Conservation (phyloP, 30 jellyfish, hydroid and myxozoan genomes). For the Chrysaora quinquecirrha region DNA sequence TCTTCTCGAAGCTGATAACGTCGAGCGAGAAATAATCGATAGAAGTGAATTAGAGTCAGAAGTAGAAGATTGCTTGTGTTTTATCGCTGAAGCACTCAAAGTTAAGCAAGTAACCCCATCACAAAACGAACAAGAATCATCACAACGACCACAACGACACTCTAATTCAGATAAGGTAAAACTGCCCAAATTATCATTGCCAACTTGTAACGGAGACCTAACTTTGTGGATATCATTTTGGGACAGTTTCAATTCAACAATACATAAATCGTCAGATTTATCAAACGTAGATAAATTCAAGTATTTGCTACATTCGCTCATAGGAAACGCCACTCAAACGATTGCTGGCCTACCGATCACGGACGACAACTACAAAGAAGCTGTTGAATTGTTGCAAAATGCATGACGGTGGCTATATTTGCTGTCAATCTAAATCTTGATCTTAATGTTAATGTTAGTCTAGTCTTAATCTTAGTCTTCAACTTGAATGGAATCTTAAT, state of each 20-base stretch:
- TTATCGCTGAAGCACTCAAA: neutral
- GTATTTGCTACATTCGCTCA: constrained; percentile 15
- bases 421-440: no score
- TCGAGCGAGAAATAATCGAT: neutral
- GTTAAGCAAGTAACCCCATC: neutral
- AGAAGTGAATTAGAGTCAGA: neutral
- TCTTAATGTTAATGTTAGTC: no score
- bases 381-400: constrained; percentile 12
- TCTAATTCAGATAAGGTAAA: neutral
- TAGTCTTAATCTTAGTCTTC: no score
- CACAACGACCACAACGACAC: neutral
- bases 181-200: constrained; percentile 7
- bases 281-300: constrained; percentile 20
- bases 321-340: constrained; percentile 25
- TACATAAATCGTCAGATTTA: neutral
- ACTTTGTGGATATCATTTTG: constrained; percentile 28
- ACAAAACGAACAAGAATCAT: neutral
- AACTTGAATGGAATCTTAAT: no score
- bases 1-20: neutral
- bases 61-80: neutral
- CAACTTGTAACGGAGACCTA: constrained; percentile 22
- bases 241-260: constrained; percentile 19
- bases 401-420: no score
- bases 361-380: constrained; percentile 17
- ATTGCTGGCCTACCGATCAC: constrained; percentile 22